Evolutionary conservation across 1,140 invertebrate genomes (phyloP), one percentile per base, ranked within the genome.

Genomic region (Cyclina sinensis): DNA sequence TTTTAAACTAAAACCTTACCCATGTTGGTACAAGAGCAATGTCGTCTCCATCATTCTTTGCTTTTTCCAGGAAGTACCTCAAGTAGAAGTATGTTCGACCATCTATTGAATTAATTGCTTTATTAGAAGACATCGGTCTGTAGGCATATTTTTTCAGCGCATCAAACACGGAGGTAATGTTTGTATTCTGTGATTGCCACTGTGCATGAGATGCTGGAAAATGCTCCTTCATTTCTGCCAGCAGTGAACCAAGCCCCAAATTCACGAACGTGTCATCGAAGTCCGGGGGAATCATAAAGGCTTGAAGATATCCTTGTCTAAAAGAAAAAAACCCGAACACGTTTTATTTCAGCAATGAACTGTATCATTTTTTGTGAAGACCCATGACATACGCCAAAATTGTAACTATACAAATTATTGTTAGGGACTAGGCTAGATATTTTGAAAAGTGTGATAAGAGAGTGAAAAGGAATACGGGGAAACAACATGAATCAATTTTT

Each of bases 181-280:
- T 93, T 0, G 88, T 90, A 48, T 93, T 93, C 27, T 90, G 87
- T 21, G 73, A 51, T 35, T 87, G 51, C 93, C 93, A 94, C 48
- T 86, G 59, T 16, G 86, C 79, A 82, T 89, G 88, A 12, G 88
- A 74, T 30, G 88, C 70, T 35, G 92, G 84, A 68, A 90, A 91
- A 27, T 90, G 89, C 1, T 51, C 57, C 37, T 88, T 89, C 57
- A 81, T 70, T 57, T 91, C 89, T 30, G 73, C 78, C 24, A 94
- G 68, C 2, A 91, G 68, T 35, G 89, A 89, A 46, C 93, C 93
- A 9, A 94, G 62, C 11, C 92, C 92, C 14, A 94, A 51, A 62
- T 94, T 94, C 1, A 94, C 80, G 16, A 92, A 93, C 9, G 92
- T 94, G 57, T 94, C 93, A 78, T 94, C 93, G 37, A 94, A 94